Conservation (phyloP, 2,113 vertebrate species). For the Patagioenas fasciata region DNA sequence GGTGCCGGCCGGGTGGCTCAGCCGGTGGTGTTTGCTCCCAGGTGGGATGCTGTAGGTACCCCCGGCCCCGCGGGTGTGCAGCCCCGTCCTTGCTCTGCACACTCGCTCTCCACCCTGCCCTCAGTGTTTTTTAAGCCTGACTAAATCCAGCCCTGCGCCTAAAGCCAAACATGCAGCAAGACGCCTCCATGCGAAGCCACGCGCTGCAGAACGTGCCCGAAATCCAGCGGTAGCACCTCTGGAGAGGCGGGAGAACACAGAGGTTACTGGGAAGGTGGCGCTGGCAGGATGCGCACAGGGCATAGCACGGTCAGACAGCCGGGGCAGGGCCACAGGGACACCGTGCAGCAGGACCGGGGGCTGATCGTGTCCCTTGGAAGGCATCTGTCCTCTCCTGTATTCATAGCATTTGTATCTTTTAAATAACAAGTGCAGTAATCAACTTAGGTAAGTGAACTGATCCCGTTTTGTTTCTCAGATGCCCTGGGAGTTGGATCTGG, state of each 20-base stretch:
- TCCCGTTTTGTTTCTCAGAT: neutral
- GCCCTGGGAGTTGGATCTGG: neutral
- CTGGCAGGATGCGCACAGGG: constrained; percentile 22
- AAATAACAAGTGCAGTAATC: neutral
- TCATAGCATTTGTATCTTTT: neutral
- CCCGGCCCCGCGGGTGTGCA: too few relatives aligned
- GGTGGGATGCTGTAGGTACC: too few relatives aligned
- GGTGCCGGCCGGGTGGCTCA: too few relatives aligned
- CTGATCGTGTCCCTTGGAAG: neutral
- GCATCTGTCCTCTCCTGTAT: neutral
- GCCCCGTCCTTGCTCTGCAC: too few relatives aligned
- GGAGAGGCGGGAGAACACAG: neutral
- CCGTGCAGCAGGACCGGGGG: neutral
- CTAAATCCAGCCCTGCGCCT: neutral
- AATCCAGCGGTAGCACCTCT: neutral
- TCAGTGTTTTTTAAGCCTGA: neutral
- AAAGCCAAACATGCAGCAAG: neutral
- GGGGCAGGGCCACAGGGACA: neutral
- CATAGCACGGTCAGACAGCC: constrained; percentile 11
- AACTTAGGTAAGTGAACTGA: neutral
- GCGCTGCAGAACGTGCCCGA: neutral
- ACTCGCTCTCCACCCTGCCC: too few relatives aligned
- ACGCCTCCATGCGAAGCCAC: neutral
- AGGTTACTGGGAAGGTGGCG: neutral
- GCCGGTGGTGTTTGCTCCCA: too few relatives aligned